These are phyloP conservation scores for Gastrophysa polygoni DNA, from an alignment of 2,888 invertebrate genomes.

Conservation along the genomic window DNA sequence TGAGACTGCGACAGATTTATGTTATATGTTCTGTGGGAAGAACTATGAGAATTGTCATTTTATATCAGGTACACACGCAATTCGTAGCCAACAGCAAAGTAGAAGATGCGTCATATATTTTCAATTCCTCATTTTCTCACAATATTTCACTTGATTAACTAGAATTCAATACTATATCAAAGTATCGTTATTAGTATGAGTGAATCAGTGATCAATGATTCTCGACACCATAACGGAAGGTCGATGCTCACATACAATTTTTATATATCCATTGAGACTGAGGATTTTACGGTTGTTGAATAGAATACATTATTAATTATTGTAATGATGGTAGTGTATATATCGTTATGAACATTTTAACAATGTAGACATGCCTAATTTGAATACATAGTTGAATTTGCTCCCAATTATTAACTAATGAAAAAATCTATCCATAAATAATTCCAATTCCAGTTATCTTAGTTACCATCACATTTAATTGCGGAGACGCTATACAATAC, in stretches of 20 bases:
- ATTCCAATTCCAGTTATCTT: background rate
- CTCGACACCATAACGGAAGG: no score
- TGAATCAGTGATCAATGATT: no score
- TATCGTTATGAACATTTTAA: background rate
- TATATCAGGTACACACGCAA: background rate
- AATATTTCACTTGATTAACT: no score
- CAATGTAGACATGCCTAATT: background rate
- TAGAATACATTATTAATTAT: no score
- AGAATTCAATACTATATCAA: no score
- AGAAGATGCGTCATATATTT: background rate
- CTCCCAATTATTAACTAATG: background rate
- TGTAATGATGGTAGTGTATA: background rate
- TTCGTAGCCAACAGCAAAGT: background rate
- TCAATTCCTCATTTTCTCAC: no score
- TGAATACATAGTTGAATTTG: background rate
- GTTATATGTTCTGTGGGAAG: background rate
- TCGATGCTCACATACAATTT: no score
- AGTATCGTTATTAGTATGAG: no score
- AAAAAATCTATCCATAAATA: background rate
- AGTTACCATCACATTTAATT: no score
- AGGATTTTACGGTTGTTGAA: no score
- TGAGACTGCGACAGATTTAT: constrained; percentile 10
- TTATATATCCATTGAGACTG: no score
- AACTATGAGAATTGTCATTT: background rate
- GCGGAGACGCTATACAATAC: no score